Percentiles rank a stretch among this genome's conserved stretches.
Evolutionary conservation across 1,140 invertebrate genomes (phyloP).

Genomic region (honey bee (Apis mellifera)): DNA sequence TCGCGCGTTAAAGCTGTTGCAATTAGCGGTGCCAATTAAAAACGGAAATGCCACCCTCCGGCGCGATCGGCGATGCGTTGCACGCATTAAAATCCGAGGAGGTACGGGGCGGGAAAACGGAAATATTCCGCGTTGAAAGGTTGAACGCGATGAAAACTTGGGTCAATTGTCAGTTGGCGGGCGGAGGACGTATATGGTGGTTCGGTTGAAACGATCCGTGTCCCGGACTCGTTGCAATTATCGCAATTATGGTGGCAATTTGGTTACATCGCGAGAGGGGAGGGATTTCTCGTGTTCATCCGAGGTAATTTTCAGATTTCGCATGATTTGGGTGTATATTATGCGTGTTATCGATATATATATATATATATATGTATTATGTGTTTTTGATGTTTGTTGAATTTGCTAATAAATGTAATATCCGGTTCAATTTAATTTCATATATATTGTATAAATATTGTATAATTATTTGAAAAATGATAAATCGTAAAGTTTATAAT

Average conservation of each 20-base stretch:
- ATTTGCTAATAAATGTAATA: no score
- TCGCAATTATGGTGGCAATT: not conserved
- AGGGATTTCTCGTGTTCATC: not conserved
- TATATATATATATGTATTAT: not conserved
- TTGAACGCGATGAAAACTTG: conserved; percentile 26
- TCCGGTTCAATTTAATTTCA: no score
- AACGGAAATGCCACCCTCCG: conserved; percentile 39
- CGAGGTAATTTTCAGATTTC: not conserved
- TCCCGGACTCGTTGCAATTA: conserved; percentile 8
- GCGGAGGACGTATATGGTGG: not conserved
- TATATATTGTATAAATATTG: no score
- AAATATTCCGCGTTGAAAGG: conserved; percentile 16
- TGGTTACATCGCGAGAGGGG: no score
- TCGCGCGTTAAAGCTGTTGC: conserved; percentile 48
- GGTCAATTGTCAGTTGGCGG: conserved; percentile 31
- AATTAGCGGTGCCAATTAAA: conserved; percentile 63
- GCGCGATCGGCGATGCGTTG: not conserved
- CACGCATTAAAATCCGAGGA: conserved; percentile 1
- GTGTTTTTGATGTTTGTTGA: not conserved
- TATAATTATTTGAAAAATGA: no score
- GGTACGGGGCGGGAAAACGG: not conserved
- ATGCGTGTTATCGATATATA: not conserved
- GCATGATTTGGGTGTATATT: not conserved
- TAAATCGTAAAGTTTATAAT: no score
- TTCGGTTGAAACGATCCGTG: not conserved